A percentile compares a stretch with the other conserved stretches of the same genome.
Evolutionary conservation across 2,888 invertebrate genomes (phyloP).

Genomic region (Xylocampa areola): DNA sequence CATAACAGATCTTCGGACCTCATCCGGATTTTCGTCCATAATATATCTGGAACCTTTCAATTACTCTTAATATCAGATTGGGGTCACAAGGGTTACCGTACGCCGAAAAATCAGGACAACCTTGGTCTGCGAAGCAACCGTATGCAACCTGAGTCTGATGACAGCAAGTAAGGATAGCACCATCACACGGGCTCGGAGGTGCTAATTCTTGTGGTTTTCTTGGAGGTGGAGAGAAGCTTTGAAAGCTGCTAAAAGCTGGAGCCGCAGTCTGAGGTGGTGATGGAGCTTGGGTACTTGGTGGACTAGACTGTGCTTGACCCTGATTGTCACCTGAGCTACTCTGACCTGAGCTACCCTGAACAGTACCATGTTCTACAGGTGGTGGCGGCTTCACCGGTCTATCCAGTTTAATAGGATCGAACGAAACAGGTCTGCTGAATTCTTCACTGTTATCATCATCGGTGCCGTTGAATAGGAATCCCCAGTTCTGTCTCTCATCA

Average conservation of each 20-base stretch:
- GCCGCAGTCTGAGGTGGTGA: slow-evolving; percentile 15
- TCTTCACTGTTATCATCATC: slow-evolving; percentile 62
- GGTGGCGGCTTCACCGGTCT: slow-evolving; percentile 67
- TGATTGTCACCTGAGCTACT: slow-evolving; percentile 42
- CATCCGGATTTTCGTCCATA: slow-evolving; percentile 69
- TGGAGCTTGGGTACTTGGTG: slow-evolving; percentile 13
- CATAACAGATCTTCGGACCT: slow-evolving; percentile 15
- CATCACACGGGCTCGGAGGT: slow-evolving; percentile 72
- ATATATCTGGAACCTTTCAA: slow-evolving; percentile 72
- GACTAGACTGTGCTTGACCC: slow-evolving; percentile 21
- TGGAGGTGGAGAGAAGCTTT: slow-evolving; percentile 13
- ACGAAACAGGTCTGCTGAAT: slow-evolving; percentile 73
- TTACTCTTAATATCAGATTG: slow-evolving; percentile 67
- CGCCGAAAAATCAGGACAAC: slow-evolving; percentile 83
- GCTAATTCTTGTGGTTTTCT: slow-evolving; percentile 10
- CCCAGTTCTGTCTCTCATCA: slow-evolving; percentile 80
- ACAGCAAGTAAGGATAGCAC: slow-evolving; percentile 78
- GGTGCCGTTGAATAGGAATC: slow-evolving; percentile 68
- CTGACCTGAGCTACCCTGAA: slow-evolving; percentile 59
- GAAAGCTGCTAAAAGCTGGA: slow-evolving; percentile 23
- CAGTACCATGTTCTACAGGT: slow-evolving; percentile 75
- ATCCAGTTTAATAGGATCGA: slow-evolving; percentile 67
- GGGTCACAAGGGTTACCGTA: slow-evolving; percentile 75
- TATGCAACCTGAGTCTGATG: slow-evolving; percentile 69
- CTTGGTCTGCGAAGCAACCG: slow-evolving; percentile 75